These are phyloP conservation scores for Alfaro cultratus DNA, from an alignment of 2,797 vertebrate genomes.

Conservation along the genomic window DNA sequence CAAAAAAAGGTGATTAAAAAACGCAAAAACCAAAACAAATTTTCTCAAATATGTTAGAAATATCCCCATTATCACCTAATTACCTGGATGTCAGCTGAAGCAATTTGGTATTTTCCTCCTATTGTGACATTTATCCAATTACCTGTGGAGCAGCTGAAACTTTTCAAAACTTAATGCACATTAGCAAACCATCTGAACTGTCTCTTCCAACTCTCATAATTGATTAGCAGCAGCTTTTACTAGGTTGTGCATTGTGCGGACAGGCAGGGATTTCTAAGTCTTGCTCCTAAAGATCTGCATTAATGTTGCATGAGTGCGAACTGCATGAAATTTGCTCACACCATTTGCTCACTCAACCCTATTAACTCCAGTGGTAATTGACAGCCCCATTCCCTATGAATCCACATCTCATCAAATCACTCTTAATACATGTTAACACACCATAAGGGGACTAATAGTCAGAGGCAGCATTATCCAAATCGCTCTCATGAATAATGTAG, in stretches of 20 bases:
- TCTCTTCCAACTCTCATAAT: constrained; percentile 32
- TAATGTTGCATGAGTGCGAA: constrained; percentile 65
- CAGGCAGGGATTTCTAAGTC: constrained; percentile 50
- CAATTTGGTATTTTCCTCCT: neutral
- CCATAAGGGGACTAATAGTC: constrained; percentile 70
- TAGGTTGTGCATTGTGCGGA: constrained; percentile 34
- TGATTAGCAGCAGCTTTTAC: constrained; percentile 39
- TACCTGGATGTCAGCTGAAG: neutral
- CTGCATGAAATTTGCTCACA: constrained; percentile 63
- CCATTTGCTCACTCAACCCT: constrained; percentile 72
- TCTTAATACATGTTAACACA: constrained; percentile 76
- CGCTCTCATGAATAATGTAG: constrained; percentile 74
- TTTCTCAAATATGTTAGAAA: neutral
- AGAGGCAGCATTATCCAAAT: constrained; percentile 73
- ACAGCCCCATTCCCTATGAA: constrained; percentile 65
- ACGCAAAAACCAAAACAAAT: neutral
- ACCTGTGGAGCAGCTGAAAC: constrained; percentile 11
- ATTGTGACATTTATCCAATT: constrained; percentile 22
- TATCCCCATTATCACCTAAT: neutral
- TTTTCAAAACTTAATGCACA: constrained; percentile 11
- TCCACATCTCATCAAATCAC: constrained; percentile 75
- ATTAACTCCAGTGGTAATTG: constrained; percentile 67
- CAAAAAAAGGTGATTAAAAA: neutral
- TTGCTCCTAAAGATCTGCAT: constrained; percentile 63
- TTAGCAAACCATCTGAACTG: constrained; percentile 1